A percentile compares a stretch with the other conserved stretches of the same genome.
Evolutionary conservation across 2,113 vertebrate species (phyloP).

Genomic region (Tichodroma muraria): DNA sequence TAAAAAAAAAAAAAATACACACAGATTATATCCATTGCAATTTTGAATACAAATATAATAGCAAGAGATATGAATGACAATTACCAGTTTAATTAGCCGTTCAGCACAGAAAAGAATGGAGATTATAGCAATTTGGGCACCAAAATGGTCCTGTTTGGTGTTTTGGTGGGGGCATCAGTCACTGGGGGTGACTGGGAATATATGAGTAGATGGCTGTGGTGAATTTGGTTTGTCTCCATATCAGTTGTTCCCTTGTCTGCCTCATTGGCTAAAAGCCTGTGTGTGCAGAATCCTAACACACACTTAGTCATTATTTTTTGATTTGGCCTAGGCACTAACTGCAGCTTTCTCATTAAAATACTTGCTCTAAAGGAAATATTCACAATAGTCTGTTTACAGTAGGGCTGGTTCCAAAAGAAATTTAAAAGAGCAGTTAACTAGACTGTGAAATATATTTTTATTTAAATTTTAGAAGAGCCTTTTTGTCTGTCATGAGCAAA

Average conservation of each 20-base stretch:
- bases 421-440: not conserved
- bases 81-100: slow-evolving; percentile 36
- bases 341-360: not conserved
- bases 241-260: not conserved
- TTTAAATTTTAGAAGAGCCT: not conserved
- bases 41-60: slow-evolving; percentile 38
- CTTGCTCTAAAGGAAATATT: not conserved
- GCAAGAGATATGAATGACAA: slow-evolving; percentile 9
- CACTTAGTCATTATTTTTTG: not conserved
- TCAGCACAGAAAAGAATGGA: not conserved
- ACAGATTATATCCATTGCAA: slow-evolving; percentile 19
- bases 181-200: not conserved
- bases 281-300: not conserved
- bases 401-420: not conserved
- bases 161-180: not conserved
- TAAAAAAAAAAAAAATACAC: not conserved
- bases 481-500: not conserved
- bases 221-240: not conserved
- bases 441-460: not conserved
- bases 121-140: not conserved
- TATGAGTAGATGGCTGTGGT: not conserved
- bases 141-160: not conserved
- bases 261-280: not conserved
- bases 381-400: not conserved
- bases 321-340: not conserved